A percentile compares a stretch with the other conserved stretches of the same genome.
Evolutionary conservation across 2,113 vertebrate species (phyloP).

Genomic region (Etheostoma cragini): DNA sequence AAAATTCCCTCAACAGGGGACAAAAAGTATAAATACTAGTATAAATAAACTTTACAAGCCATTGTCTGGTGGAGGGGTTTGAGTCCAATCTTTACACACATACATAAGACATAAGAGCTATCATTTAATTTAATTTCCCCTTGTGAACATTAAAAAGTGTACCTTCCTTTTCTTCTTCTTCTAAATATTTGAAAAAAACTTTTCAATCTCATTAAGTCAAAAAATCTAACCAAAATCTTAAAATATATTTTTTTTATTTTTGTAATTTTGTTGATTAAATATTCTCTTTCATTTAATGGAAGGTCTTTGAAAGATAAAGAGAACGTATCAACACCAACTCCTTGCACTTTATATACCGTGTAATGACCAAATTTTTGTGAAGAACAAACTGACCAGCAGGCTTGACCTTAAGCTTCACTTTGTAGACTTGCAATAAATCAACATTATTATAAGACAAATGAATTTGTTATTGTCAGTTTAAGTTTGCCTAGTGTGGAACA

Average conservation of each 20-base stretch:
- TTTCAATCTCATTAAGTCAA: too few species aligned
- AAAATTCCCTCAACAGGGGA: background rate
- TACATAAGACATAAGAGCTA: background rate
- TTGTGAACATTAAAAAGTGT: too few species aligned
- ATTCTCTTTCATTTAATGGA: background rate
- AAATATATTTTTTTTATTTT: background rate
- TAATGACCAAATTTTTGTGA: slow-evolving; percentile 2
- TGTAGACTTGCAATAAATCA: slow-evolving; percentile 26
- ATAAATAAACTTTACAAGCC: background rate
- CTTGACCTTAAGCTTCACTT: slow-evolving; percentile 35
- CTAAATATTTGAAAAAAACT: too few species aligned
- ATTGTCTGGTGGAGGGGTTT: background rate
- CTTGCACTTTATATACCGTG: background rate
- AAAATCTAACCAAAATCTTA: background rate
- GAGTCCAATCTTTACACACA: background rate
- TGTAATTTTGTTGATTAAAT: background rate
- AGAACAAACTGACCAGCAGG: slow-evolving; percentile 23
- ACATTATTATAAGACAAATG: slow-evolving; percentile 30
- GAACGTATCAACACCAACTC: background rate
- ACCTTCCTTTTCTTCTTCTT: too few species aligned
- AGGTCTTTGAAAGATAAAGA: background rate
- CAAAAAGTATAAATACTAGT: background rate
- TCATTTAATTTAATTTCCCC: too few species aligned
- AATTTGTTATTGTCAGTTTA: slow-evolving; percentile 32
- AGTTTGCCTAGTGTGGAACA: slow-evolving; percentile 43